Evolutionary conservation across 53 echinoderm and acorn worm genomes (phyloP).

Genomic region (Temnopleurus reevesii): DNA sequence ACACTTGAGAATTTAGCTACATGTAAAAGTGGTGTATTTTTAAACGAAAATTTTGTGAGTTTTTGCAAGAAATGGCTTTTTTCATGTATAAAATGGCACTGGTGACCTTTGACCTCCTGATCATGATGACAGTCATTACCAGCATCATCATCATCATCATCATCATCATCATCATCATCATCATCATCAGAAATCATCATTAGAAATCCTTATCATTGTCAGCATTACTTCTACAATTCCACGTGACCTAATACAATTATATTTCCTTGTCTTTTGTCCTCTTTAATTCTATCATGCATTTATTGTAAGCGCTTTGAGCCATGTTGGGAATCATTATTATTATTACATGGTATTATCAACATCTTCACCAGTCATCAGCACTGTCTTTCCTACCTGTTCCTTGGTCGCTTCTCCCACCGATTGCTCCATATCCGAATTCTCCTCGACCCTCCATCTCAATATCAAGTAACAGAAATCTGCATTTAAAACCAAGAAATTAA

Average conservation of each 20-base stretch:
- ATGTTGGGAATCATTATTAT: neutral
- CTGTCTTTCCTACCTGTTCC: neutral
- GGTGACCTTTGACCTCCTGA: neutral
- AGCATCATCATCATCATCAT: conserved; percentile 34
- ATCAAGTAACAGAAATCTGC: neutral
- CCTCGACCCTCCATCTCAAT: conserved; percentile 60
- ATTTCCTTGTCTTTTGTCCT: no score
- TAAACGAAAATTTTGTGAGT: no score
- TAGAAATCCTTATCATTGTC: conserved; percentile 1
- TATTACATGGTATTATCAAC: neutral
- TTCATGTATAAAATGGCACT: no score
- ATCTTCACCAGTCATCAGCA: neutral
- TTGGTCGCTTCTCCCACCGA: conserved; percentile 40
- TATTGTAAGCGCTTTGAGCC: no score
- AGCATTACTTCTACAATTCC: no score
- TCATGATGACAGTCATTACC: neutral
- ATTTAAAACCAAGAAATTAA: no score
- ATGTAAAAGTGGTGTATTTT: no score
- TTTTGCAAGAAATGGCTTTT: no score
- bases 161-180: conserved; percentile 41
- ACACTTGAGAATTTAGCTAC: no score
- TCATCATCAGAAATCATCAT: conserved; percentile 30
- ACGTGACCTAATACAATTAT: no score
- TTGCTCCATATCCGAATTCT: conserved; percentile 81
- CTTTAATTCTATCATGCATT: no score